These are phyloP conservation scores for Fregetta grallaria DNA, from an alignment of 2,113 vertebrate species.

Conservation along the genomic window DNA sequence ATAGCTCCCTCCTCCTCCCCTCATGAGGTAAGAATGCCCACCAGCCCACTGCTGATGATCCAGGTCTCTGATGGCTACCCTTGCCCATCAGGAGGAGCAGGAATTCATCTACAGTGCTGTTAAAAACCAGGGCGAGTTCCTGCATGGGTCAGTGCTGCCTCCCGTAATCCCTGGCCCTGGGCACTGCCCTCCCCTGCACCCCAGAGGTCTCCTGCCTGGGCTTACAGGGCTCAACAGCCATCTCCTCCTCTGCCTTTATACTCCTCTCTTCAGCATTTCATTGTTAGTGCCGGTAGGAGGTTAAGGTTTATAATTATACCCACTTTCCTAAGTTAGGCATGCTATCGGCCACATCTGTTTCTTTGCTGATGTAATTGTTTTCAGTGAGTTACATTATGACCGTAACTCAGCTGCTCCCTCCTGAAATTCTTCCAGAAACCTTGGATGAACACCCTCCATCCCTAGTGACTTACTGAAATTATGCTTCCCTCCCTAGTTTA, in stretches of 20 bases:
- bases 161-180: rapidly evolving
- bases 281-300: not conserved
- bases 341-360: not conserved
- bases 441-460: not conserved
- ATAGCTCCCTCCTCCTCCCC: not conserved
- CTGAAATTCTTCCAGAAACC: slow-evolving; percentile 3
- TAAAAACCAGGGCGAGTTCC: not conserved
- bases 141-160: not conserved
- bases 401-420: not conserved
- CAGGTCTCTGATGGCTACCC: not conserved
- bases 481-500: not conserved
- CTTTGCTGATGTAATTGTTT: not conserved
- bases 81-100: not conserved
- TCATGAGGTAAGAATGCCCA: rapidly evolving
- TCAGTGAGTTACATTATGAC: not conserved
- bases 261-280: not conserved
- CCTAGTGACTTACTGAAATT: not conserved
- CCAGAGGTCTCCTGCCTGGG: not conserved
- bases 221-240: not conserved
- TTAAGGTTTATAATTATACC: not conserved
- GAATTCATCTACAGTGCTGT: not conserved
- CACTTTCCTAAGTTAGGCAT: not conserved
- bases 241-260: not conserved
- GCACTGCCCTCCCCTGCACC: not conserved
- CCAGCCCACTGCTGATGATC: not conserved